Evolutionary conservation across 1,140 invertebrate species (phyloP), one percentile per base, ranked within the genome.

Genomic region (Anoplolepis gracilipes): DNA sequence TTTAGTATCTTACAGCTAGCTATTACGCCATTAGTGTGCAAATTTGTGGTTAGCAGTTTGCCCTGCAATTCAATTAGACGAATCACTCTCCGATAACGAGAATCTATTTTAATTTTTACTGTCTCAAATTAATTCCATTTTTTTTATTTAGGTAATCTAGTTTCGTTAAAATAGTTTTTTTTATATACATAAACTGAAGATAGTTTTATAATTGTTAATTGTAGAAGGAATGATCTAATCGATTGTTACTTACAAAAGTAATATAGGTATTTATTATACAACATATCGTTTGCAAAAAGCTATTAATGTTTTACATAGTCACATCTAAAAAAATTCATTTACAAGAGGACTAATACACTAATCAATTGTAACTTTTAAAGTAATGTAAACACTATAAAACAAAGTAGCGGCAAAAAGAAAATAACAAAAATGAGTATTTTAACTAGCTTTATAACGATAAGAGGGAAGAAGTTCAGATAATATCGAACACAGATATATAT

Each of bases 1-100:
- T 79, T 57, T 69, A 39, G 16, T 55, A 69, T 39, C 76, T 55
- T 16, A 10, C 16, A 36, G 46, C 59, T 33, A 13, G 13, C 55
- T 39, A 79, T 79, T 78, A 78, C 19, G 30, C 61, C 22, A 79
- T 79, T 79, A 79, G 61, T 69, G 77, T 79, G 77, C 77, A 79
- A 79, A 79, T 79, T 79, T 53, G 62, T 69, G 16, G 46, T 55
- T 46, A 79, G 62, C 33, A 4, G 1, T 79, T 79, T 57, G 55
- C 46, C 33, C 3, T 22, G 46, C 62, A 19, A 69, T 69, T 69
- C 49, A 69, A 79, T 79, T 79, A 79, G 62, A 79, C 42, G 16
- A 79, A 79, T 79, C 77, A 42, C 33, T 69, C 42, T 25, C 13
- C 77, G 61, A 67, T 69, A 79, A 69, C 30, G 67, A 22, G 30